Base-by-base conservation (phyloP, 2,113 vertebrate genomes). In the Coracopsis vasa region DNA sequence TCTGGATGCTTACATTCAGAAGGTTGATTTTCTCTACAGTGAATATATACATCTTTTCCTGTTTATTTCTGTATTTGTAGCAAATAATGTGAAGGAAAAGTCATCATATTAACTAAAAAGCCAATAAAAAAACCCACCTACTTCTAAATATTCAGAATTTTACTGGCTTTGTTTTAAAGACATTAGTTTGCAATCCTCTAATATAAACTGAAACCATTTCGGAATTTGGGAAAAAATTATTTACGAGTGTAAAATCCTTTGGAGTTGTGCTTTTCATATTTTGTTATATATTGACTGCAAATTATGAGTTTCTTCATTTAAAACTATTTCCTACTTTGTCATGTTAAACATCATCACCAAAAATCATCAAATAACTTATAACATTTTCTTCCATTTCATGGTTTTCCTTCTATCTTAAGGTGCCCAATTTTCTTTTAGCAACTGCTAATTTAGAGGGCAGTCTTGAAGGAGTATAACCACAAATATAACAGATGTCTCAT, bases 401-500 rank as follows among this genome's bases (percentile, higher is more conserved):
- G 11, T 61, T 95, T 92, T 86, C 15, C 20, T 56, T 78, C 53
- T 80, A 4, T 86, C 56, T 67, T 80, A 23, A 41, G 20, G 28
- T 71, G 73, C 31, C 24, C 73, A 69, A 35, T 77, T 96, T 95
- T 97, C 86, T 97, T 89, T 89, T 81, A 95, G 87, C 74, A 95
- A 92, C 66, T 92, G 81, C 35, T 97, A 73, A 93, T 97, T 97
- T 97, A 95, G 88, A 98, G 95, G 90, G 93, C 95, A 98, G 83
- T 92, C 95, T 93, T 86, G 86, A 98, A 97, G 96, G 78, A 92
- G 23, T 96, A 87, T 95, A 97, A 95, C 97, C 91, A 95, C 97
- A 97, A 96, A 97, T 98, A 97, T 42, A 98, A 97, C 95, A 97
- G 95, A 97, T 97, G 98, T 97, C 98, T 98, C 97, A 97, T 96